These are phyloP conservation scores for Campoletis raptor DNA, from an alignment of 2,888 invertebrate species.

Conservation along the genomic window DNA sequence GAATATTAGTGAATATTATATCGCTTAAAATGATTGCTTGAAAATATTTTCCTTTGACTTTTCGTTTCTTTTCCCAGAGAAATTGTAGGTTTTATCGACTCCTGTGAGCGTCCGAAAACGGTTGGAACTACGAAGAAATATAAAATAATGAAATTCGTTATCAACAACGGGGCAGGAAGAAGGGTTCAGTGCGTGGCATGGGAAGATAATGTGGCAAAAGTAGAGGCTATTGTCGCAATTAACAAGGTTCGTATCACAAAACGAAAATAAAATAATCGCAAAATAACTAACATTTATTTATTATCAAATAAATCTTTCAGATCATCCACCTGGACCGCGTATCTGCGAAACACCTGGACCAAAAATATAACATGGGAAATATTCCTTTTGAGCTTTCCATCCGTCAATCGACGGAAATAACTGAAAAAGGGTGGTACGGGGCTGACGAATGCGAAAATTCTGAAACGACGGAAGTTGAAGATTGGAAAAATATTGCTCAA, in stretches of 20 bases:
- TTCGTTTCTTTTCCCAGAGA: slow-evolving; percentile 17
- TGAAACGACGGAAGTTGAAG: background rate
- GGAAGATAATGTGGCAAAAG: background rate
- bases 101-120: slow-evolving; percentile 4
- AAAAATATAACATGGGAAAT: background rate
- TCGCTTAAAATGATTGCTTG: background rate
- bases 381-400: slow-evolving; percentile 6
- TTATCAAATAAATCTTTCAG: background rate
- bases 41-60: slow-evolving; percentile 16
- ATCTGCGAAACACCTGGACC: background rate
- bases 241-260: slow-evolving; percentile 7
- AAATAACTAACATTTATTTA: background rate
- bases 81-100: slow-evolving; percentile 24
- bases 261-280: slow-evolving; percentile 1
- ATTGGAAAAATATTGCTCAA: slow-evolving; percentile 9
- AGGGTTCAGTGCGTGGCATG: slow-evolving; percentile 34
- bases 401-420: slow-evolving; percentile 4
- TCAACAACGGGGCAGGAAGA: slow-evolving; percentile 22
- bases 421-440: slow-evolving; percentile 1
- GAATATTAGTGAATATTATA: slow-evolving; percentile 12
- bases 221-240: background rate
- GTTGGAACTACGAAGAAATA: slow-evolving; percentile 32
- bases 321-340: slow-evolving; percentile 21
- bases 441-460: background rate
- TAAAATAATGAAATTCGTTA: no score